phyloP scores from a whole-genome alignment of 2,797 vertebrate genomes.

The Pelochelys cantorii region DNA sequence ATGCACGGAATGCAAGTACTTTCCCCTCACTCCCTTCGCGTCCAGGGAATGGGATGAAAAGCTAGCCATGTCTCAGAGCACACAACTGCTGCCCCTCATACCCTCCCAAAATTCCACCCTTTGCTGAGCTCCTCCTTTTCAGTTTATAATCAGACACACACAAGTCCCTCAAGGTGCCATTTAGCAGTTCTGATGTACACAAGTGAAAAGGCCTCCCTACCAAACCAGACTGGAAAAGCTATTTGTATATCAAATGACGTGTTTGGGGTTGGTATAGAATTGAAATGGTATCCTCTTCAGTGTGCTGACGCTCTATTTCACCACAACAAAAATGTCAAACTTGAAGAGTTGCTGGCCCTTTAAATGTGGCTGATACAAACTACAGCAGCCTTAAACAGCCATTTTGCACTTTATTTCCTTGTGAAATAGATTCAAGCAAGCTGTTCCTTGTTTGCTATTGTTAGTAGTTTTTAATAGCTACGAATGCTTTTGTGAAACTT shows the following conservation, averaged over 20 bases:
- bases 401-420: neutral
- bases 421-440: neutral
- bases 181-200: neutral
- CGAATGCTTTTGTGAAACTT: neutral
- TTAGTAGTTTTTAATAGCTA: neutral
- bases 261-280: neutral
- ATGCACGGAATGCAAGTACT: no score
- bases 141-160: neutral
- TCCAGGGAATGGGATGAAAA: no score
- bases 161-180: neutral
- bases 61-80: no score
- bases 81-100: no score
- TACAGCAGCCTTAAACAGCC: no score
- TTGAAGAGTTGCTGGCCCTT: neutral
- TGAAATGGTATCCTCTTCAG: conserved; percentile 35
- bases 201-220: neutral
- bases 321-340: neutral
- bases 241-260: conserved; percentile 30
- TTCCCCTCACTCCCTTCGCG: no score
- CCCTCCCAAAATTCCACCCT: no score
- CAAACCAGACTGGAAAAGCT: neutral
- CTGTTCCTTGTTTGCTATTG: neutral
- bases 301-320: neutral
- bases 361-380: no score
- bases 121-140: neutral